These are phyloP conservation scores for Mythimna ferrago DNA, from an alignment of 2,888 invertebrate species.

Conservation along the genomic window DNA sequence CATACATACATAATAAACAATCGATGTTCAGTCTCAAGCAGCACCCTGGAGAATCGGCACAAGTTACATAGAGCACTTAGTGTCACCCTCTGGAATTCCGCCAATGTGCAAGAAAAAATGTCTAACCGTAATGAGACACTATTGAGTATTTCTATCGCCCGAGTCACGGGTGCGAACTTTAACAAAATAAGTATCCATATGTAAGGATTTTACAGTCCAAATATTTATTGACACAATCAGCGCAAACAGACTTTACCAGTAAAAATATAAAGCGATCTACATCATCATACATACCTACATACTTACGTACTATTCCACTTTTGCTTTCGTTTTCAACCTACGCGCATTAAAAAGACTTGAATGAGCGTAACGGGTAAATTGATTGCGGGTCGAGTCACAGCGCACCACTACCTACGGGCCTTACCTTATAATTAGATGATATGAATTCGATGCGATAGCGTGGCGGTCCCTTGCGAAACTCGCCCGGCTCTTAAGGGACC, in stretches of 20 bases:
- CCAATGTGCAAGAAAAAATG: too few species aligned
- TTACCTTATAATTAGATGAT: slow-evolving; percentile 89
- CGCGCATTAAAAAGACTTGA: slow-evolving; percentile 60
- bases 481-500: slow-evolving; percentile 84
- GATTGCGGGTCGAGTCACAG: slow-evolving; percentile 68
- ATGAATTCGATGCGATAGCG: slow-evolving; percentile 88
- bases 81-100: too few species aligned
- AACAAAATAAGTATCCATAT: too few species aligned
- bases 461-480: slow-evolving; percentile 87
- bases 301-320: slow-evolving; percentile 30
- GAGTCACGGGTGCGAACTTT: too few species aligned
- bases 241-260: slow-evolving; percentile 22
- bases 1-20: too few species aligned
- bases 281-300: slow-evolving; percentile 14
- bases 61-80: too few species aligned
- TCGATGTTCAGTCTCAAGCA: too few species aligned
- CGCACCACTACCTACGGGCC: slow-evolving; percentile 73
- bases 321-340: slow-evolving; percentile 54
- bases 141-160: too few species aligned
- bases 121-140: too few species aligned
- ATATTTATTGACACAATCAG: slow-evolving; percentile 27
- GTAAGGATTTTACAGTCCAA: slow-evolving; percentile 19
- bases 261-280: slow-evolving; percentile 27
- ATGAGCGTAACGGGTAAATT: slow-evolving; percentile 67
- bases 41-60: too few species aligned